A percentile compares a stretch with the other conserved stretches of the same genome.
These are phyloP conservation scores for Drosophila fulvimacula DNA, from an alignment of 2,888 invertebrate genomes.

Conservation along the genomic window DNA sequence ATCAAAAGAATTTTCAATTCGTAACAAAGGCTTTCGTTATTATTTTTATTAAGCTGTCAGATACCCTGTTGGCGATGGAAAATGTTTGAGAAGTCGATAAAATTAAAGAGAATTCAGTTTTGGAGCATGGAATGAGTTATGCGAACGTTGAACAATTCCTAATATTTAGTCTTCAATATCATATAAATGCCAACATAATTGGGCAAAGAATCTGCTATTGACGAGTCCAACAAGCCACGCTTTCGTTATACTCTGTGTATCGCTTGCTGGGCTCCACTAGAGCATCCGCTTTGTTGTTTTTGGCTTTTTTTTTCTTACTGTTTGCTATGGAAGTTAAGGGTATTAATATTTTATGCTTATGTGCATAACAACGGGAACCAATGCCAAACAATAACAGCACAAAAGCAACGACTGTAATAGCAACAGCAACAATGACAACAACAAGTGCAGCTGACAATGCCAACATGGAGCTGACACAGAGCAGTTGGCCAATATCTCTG, in stretches of 20 bases:
- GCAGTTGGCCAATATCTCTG: slow-evolving; percentile 23
- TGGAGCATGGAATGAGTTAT: too few species aligned
- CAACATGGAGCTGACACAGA: slow-evolving; percentile 25
- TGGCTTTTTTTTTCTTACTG: slow-evolving; percentile 10
- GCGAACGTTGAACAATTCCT: too few species aligned
- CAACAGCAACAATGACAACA: slow-evolving; percentile 14
- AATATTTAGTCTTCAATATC: too few species aligned
- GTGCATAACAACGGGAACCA: slow-evolving; percentile 51
- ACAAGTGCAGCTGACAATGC: slow-evolving; percentile 46
- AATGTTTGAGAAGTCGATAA: not conserved
- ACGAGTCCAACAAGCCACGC: not conserved
- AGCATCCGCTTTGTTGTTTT: not conserved
- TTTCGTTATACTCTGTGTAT: not conserved
- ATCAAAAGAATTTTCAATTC: slow-evolving; percentile 11
- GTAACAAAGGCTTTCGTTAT: slow-evolving; percentile 5
- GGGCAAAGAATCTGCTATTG: not conserved
- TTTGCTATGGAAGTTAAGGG: slow-evolving; percentile 31
- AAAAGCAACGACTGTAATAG: slow-evolving; percentile 20
- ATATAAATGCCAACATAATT: not conserved
- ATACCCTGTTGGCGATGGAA: not conserved
- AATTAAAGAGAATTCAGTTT: too few species aligned
- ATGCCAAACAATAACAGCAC: slow-evolving; percentile 32
- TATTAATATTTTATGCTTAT: slow-evolving; percentile 68
- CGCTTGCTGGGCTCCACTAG: not conserved
- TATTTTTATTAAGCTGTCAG: slow-evolving; percentile 2